These are phyloP conservation scores for Gymnobelideus leadbeateri DNA, from an alignment of 2,113 vertebrate genomes.

Conservation along the genomic window DNA sequence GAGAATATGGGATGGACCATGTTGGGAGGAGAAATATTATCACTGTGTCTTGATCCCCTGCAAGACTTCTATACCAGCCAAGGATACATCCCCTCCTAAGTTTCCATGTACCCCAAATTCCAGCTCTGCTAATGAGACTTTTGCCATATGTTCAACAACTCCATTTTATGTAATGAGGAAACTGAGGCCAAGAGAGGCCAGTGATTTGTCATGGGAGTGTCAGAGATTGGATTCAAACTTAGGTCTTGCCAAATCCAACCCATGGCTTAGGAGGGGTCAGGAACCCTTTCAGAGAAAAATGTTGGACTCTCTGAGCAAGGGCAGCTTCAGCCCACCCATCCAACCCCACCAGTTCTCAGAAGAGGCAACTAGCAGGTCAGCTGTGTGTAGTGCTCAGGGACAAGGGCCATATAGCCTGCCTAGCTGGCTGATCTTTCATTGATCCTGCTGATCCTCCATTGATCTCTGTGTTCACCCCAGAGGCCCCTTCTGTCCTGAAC, in stretches of 20 bases:
- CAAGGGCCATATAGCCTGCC: neutral
- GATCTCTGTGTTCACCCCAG: conserved; percentile 50
- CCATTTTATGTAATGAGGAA: neutral
- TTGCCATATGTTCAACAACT: neutral
- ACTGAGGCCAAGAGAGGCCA: neutral
- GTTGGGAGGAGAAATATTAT: neutral
- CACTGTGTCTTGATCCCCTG: neutral
- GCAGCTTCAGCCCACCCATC: neutral
- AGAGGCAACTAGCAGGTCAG: neutral
- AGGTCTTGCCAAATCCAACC: neutral
- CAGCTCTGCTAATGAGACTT: too few species aligned
- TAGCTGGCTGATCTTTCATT: neutral
- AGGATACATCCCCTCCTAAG: neutral
- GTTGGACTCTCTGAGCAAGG: neutral
- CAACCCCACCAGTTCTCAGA: neutral
- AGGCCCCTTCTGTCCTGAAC: conserved; percentile 32
- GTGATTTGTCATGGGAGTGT: neutral
- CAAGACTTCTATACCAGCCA: neutral
- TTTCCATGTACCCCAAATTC: neutral
- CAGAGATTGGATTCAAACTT: neutral
- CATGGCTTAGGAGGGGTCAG: neutral
- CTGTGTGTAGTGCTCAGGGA: conserved; percentile 14
- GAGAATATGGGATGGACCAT: neutral
- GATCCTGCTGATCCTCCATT: conserved; percentile 57
- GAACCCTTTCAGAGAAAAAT: neutral